Conservation (phyloP, 2,113 vertebrate genomes). For the Microcebus murinus region DNA sequence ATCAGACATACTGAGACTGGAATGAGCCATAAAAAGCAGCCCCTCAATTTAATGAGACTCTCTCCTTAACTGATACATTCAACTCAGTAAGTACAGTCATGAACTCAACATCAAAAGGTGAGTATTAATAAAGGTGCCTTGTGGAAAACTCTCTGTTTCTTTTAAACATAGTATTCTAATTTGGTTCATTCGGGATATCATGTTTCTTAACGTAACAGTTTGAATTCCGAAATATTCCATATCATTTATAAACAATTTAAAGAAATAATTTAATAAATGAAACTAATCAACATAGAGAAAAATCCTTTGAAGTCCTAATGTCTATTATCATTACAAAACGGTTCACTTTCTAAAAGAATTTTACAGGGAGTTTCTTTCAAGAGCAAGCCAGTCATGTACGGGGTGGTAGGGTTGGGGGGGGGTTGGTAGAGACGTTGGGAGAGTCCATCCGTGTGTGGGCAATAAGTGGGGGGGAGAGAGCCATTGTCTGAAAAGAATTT, state of each 20-base stretch:
- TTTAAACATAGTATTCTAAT: conserved; percentile 36
- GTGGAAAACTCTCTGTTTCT: not conserved
- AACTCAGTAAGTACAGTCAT: not conserved
- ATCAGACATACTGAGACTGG: not conserved
- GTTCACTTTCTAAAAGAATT: conserved; percentile 14
- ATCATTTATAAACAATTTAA: conserved; percentile 31
- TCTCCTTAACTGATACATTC: not conserved
- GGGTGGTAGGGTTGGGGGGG: too few relatives aligned
- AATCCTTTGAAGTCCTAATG: not conserved
- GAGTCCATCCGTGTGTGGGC: not conserved
- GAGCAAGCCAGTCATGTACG: not conserved
- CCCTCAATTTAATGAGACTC: not conserved
- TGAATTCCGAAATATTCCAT: conserved; percentile 16
- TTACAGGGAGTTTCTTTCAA: conserved; percentile 20
- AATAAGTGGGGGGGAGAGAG: not conserved
- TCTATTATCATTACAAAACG: not conserved
- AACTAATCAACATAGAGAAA: not conserved
- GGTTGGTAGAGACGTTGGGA: not conserved
- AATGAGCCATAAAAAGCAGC: conserved; percentile 29
- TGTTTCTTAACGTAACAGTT: not conserved
- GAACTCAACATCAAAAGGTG: not conserved
- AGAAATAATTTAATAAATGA: conserved; percentile 38
- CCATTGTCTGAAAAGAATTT: conserved; percentile 1
- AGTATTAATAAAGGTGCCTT: not conserved
- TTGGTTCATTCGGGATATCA: not conserved